Evolutionary conservation across 2,797 vertebrate species (phyloP).

Genomic region (Gouania willdenowi): DNA sequence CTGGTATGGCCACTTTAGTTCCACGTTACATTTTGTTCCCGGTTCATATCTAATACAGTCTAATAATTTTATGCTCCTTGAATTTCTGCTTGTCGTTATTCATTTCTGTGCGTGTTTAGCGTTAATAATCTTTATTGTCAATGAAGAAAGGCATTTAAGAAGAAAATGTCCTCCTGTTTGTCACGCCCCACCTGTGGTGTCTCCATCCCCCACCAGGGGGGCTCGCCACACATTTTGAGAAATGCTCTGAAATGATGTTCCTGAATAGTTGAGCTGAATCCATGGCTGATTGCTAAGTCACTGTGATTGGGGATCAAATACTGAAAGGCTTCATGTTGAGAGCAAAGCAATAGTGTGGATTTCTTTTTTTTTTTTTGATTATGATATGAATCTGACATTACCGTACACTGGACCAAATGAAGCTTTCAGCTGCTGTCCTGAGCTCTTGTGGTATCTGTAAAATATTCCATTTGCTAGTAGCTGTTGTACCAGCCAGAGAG

Average conservation of each 20-base stretch:
- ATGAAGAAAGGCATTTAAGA: no score
- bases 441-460: constrained; percentile 5
- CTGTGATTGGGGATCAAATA: constrained; percentile 33
- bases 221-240: no score
- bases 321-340: constrained; percentile 33
- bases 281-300: constrained; percentile 22
- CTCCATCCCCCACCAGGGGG: no score
- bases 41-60: no score
- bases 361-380: constrained; percentile 59
- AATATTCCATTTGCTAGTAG: constrained; percentile 24
- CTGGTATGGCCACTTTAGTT: no score
- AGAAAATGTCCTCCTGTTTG: no score
- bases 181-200: no score
- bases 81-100: no score
- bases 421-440: neutral
- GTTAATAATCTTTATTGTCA: no score
- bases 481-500: constrained; percentile 27
- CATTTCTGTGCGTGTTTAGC: no score
- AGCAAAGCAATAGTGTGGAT: constrained; percentile 45
- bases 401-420: constrained; percentile 10
- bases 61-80: no score
- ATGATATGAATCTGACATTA: constrained; percentile 12
- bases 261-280: constrained; percentile 7
- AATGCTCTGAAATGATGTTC: neutral
- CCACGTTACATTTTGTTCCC: no score